Evolutionary conservation across 2,113 vertebrate species (phyloP).

Genomic region (Rhegmatorhina hoffmannsi): DNA sequence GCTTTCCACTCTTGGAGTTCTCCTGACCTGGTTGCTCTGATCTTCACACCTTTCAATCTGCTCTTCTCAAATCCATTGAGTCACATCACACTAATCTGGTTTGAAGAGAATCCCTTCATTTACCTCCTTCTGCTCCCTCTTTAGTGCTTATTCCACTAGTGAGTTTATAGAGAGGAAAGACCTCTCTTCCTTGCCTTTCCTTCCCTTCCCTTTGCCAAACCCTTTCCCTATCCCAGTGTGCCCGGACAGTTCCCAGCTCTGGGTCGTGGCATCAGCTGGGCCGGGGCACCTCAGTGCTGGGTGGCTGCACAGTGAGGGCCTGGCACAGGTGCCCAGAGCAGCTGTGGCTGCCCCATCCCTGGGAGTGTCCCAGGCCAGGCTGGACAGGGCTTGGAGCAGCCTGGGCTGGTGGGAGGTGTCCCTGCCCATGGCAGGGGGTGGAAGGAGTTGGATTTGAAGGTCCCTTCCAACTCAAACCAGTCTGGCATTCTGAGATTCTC

Average conservation of each 20-base stretch:
- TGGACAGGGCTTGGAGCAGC: neutral
- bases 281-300: fast-evolving
- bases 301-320: neutral
- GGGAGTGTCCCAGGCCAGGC: neutral
- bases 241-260: neutral
- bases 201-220: too few species aligned
- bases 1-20: neutral
- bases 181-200: neutral
- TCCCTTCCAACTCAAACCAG: neutral
- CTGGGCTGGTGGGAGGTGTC: neutral
- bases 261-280: fast-evolving
- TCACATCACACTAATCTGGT: neutral
- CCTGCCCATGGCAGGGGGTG: neutral
- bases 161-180: neutral
- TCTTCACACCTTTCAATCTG: neutral
- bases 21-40: neutral
- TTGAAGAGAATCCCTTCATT: neutral
- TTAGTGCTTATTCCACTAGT: too few species aligned
- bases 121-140: neutral
- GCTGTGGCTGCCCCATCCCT: neutral
- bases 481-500: neutral
- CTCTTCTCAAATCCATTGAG: neutral
- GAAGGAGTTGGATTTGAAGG: neutral
- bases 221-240: neutral
- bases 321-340: neutral